Evolutionary conservation across 2,797 vertebrate genomes (phyloP).

Genomic region (Sebastes glaucus): DNA sequence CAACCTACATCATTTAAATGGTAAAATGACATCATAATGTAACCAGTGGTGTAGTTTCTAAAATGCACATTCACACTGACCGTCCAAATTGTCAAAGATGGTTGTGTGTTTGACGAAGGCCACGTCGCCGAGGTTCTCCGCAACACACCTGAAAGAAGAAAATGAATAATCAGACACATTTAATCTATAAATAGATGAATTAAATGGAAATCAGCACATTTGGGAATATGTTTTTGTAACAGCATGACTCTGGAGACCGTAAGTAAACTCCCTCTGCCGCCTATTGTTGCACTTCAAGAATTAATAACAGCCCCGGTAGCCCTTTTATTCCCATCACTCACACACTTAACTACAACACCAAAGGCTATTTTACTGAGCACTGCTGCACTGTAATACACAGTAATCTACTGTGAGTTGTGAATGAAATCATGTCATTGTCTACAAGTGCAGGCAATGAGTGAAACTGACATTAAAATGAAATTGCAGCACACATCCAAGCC

Average conservation of each 20-base stretch:
- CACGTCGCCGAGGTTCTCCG: constrained; percentile 86
- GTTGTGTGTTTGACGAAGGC: constrained; percentile 87
- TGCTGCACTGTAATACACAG: neutral
- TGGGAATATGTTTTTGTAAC: neutral
- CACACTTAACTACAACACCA: neutral
- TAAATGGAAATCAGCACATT: neutral
- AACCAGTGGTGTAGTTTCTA: neutral
- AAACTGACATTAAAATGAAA: constrained; percentile 4
- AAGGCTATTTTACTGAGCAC: constrained; percentile 9
- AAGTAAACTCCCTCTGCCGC: constrained; percentile 8
- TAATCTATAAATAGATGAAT: neutral
- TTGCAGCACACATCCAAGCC: neutral
- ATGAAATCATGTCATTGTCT: neutral
- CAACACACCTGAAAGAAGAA: constrained; percentile 79
- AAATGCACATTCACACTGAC: constrained; percentile 60
- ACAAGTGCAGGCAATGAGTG: constrained; percentile 1
- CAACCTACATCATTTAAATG: neutral
- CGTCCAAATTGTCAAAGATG: constrained; percentile 82
- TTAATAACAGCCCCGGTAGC: constrained; percentile 5
- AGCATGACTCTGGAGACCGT: constrained; percentile 10
- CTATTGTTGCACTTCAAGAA: constrained; percentile 20
- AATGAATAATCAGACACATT: neutral
- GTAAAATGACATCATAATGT: neutral
- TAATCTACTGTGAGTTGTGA: neutral
- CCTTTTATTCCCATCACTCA: constrained; percentile 29